Evolutionary conservation across 2,113 vertebrate species (phyloP).

Genomic region (Lophochroa leadbeateri): DNA sequence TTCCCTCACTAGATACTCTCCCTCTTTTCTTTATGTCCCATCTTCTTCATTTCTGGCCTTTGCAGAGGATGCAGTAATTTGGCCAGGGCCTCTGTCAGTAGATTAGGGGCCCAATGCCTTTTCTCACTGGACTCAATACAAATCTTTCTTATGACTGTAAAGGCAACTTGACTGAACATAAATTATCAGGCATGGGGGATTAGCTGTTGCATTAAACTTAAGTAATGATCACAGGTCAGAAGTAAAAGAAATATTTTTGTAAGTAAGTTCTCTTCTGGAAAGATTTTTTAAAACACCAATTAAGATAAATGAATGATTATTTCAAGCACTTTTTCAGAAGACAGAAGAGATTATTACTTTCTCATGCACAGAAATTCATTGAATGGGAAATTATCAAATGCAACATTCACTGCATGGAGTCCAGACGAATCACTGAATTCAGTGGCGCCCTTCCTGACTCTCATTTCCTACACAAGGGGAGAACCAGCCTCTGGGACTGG

Average conservation of each 20-base stretch:
- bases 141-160: not conserved
- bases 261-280: slow-evolving; percentile 4
- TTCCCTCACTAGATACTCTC: not conserved
- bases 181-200: not conserved
- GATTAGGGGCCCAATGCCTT: not conserved
- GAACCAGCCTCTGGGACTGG: not conserved
- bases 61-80: not conserved
- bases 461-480: not conserved
- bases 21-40: not conserved
- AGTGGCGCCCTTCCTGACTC: not conserved
- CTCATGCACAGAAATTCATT: not conserved
- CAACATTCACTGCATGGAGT: not conserved
- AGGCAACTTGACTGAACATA: not conserved
- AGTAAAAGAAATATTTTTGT: slow-evolving; percentile 33
- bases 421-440: not conserved
- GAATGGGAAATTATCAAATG: not conserved
- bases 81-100: not conserved
- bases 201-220: not conserved
- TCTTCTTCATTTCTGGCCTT: not conserved
- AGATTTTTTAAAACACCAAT: not conserved
- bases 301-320: slow-evolving; percentile 20
- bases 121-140: not conserved
- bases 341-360: not conserved
- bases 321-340: slow-evolving; percentile 2
- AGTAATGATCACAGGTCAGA: slow-evolving; percentile 14